These are phyloP conservation scores for Hydrolagus affinis DNA, from an alignment of 2,113 vertebrate genomes.

Conservation along the genomic window DNA sequence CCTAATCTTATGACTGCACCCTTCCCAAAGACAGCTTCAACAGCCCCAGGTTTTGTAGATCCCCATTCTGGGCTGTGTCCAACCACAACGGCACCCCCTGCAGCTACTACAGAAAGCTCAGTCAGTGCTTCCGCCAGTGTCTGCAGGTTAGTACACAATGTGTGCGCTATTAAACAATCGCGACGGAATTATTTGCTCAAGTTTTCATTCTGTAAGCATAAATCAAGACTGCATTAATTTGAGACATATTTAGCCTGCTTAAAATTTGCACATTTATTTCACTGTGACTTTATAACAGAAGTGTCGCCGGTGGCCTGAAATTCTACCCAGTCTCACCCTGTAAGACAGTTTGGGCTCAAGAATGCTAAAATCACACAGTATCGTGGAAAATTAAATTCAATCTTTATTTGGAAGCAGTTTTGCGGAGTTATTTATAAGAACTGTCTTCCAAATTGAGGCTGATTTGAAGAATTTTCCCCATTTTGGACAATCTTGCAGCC, in stretches of 20 bases:
- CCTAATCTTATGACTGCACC: conserved; percentile 66
- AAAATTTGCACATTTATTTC: not conserved
- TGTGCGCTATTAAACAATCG: not conserved
- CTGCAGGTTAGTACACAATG: conserved; percentile 71
- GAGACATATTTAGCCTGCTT: not conserved
- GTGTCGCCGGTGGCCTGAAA: not conserved
- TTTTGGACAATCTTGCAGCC: too few relatives aligned
- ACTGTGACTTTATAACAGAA: not conserved
- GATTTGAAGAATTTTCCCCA: too few relatives aligned
- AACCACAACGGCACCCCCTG: conserved; percentile 63
- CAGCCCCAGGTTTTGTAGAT: conserved; percentile 75
- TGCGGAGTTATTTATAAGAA: too few relatives aligned
- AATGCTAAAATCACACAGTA: too few relatives aligned
- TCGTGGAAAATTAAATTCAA: too few relatives aligned
- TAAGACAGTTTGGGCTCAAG: too few relatives aligned
- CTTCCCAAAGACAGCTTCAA: conserved; percentile 74
- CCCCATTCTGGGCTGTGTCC: conserved; percentile 75
- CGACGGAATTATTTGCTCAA: not conserved
- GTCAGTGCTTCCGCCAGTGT: conserved; percentile 83
- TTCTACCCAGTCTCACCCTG: too few relatives aligned
- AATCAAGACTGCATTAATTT: not conserved
- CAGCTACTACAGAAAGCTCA: conserved; percentile 63
- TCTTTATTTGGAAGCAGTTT: too few relatives aligned
- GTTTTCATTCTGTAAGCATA: not conserved
- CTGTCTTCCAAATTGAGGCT: too few relatives aligned